These are phyloP conservation scores for Yponomeuta plumbellus DNA, from an alignment of 2,888 invertebrate species.

Conservation along the genomic window DNA sequence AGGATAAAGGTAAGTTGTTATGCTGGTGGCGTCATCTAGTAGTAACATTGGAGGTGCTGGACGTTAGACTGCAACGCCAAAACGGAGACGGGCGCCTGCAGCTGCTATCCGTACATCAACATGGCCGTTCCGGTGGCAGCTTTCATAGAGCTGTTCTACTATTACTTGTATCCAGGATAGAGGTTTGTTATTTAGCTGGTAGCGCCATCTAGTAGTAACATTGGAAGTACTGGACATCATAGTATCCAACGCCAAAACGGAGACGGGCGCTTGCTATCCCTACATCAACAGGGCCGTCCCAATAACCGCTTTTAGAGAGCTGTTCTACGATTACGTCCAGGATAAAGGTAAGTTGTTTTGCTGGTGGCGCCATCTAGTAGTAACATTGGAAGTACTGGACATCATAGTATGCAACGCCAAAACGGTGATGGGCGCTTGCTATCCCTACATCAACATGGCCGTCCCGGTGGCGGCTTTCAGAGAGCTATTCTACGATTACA, in stretches of 20 bases:
- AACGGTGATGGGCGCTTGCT: slow-evolving; percentile 63
- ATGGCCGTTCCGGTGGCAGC: slow-evolving; percentile 76
- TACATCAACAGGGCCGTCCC: slow-evolving; percentile 79
- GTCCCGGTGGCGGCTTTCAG: slow-evolving; percentile 69
- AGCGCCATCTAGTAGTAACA: slow-evolving; percentile 64
- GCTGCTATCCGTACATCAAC: slow-evolving; percentile 76
- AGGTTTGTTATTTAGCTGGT: slow-evolving; percentile 68
- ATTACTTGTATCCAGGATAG: slow-evolving; percentile 63
- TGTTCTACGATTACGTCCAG: slow-evolving; percentile 55
- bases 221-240: slow-evolving; percentile 73
- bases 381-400: slow-evolving; percentile 60
- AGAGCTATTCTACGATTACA: slow-evolving; percentile 52
- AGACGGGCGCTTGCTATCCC: slow-evolving; percentile 69
- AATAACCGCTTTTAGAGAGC: slow-evolving; percentile 47
- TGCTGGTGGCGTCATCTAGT: background rate
- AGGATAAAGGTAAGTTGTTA: slow-evolving; percentile 54
- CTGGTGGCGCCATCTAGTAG: slow-evolving; percentile 76
- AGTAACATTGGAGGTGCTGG: slow-evolving; percentile 63
- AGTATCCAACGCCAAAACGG: slow-evolving; percentile 75
- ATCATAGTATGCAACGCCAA: slow-evolving; percentile 78
- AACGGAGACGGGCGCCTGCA: slow-evolving; percentile 60
- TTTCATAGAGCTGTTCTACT: slow-evolving; percentile 49
- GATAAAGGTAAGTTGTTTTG: slow-evolving; percentile 53
- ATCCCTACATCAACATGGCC: slow-evolving; percentile 79
- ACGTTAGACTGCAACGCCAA: slow-evolving; percentile 78